These are phyloP conservation scores for Anastrepha obliqua DNA, from an alignment of 1,140 invertebrate species.

Conservation along the genomic window DNA sequence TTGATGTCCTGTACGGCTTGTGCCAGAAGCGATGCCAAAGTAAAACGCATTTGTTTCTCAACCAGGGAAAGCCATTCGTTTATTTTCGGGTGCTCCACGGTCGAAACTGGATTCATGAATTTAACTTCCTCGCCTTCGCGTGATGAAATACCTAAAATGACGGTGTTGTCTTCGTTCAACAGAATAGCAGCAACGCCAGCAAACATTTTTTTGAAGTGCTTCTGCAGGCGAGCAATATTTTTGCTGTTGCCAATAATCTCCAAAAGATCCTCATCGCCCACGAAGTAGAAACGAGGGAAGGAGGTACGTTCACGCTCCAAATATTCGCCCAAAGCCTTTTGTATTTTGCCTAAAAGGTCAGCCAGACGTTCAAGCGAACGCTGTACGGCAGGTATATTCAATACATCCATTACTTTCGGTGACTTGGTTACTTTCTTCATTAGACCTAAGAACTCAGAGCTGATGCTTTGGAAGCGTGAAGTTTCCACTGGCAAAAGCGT, in stretches of 20 bases:
- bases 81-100: constrained; percentile 95
- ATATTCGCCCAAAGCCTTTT: constrained; percentile 99
- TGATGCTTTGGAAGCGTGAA: constrained; percentile 95
- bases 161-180: constrained; percentile 94
- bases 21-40: constrained; percentile 93
- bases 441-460: constrained; percentile 96
- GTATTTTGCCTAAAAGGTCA: constrained; percentile 98
- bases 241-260: constrained; percentile 99
- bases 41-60: constrained; percentile 97
- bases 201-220: constrained; percentile 99
- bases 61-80: constrained; percentile 98
- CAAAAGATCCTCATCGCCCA: constrained; percentile 99
- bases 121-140: constrained; percentile 97
- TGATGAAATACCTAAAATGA: constrained; percentile 93
- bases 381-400: constrained; percentile 98
- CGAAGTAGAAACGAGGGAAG: constrained; percentile 99
- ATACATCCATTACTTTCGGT: constrained; percentile 92
- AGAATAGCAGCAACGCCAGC: constrained; percentile 97
- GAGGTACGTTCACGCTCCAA: constrained; percentile 97
- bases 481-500: constrained; percentile 98
- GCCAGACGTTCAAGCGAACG: constrained; percentile 96
- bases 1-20: constrained; percentile 92
- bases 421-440: constrained; percentile 91
- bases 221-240: constrained; percentile 97
- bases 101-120: constrained; percentile 93